phyloP scores from a whole-genome alignment of 2,113 vertebrate genomes.

The Acanthochromis polyacanthus region DNA sequence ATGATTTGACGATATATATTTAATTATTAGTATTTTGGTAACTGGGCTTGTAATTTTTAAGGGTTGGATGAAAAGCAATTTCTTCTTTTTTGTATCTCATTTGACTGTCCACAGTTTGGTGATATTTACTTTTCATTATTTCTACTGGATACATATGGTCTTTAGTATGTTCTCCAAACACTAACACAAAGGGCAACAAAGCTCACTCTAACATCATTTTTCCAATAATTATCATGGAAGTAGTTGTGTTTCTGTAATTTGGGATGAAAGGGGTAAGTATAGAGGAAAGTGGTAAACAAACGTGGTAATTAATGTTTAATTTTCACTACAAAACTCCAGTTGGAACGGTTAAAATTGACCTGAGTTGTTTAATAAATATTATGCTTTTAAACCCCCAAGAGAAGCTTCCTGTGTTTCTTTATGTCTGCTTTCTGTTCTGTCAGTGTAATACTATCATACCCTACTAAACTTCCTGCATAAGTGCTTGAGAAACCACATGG shows the following conservation, averaged over 20 bases:
- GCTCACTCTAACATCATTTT: not conserved
- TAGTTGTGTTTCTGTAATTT: not conserved
- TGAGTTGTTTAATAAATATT: slow-evolving; percentile 51
- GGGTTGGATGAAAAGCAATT: slow-evolving; percentile 6
- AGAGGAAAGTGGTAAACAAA: not conserved
- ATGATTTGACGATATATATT: slow-evolving; percentile 34
- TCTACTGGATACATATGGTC: not conserved
- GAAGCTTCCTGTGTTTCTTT: slow-evolving; percentile 20
- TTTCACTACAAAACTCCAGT: not conserved
- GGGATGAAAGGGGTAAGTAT: not conserved
- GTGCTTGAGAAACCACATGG: not conserved
- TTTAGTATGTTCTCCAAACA: slow-evolving; percentile 6
- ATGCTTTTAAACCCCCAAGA: slow-evolving; percentile 1
- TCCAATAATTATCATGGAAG: not conserved
- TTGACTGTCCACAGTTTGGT: not conserved
- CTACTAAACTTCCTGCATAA: slow-evolving; percentile 12
- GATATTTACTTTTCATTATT: slow-evolving; percentile 17
- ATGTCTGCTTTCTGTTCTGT: slow-evolving; percentile 29
- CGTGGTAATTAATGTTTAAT: not conserved
- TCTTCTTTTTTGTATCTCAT: slow-evolving; percentile 1
- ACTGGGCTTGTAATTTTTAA: slow-evolving; percentile 5
- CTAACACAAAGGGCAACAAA: slow-evolving; percentile 6
- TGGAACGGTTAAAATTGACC: slow-evolving; percentile 3
- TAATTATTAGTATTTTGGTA: slow-evolving; percentile 11
- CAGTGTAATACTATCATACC: slow-evolving; percentile 18